Evolutionary conservation across 2,113 vertebrate species (phyloP).

Genomic region (Ascaphus truei): DNA sequence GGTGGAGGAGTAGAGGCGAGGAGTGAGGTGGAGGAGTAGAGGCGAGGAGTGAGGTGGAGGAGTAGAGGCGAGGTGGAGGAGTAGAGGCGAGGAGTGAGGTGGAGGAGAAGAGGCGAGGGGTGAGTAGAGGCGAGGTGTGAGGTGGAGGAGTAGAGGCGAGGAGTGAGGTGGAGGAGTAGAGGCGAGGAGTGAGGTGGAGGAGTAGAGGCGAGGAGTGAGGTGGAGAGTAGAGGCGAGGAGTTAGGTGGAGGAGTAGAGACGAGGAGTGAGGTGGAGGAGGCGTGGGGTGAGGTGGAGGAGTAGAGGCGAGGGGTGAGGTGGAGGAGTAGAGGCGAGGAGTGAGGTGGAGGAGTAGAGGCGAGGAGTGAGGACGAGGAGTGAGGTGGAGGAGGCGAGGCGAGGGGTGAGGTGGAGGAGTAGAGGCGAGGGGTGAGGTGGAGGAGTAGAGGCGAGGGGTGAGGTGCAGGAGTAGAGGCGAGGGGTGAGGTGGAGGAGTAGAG

Average conservation of each 20-base stretch:
- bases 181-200: neutral
- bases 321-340: neutral
- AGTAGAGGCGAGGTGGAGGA: no score
- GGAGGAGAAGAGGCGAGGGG: neutral
- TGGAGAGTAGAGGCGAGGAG: neutral
- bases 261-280: no score
- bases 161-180: no score
- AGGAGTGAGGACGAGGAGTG: neutral
- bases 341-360: no score
- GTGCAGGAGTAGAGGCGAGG: neutral
- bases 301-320: neutral
- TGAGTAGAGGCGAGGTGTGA: neutral
- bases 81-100: neutral
- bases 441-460: no score
- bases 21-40: neutral
- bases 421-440: no score
- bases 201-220: neutral
- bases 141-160: no score
- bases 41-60: no score
- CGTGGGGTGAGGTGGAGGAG: neutral
- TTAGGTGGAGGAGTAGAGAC: no score
- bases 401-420: neutral
- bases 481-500: neutral
- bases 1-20: neutral
- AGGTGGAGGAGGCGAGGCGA: neutral